Evolutionary conservation across 2,113 vertebrate species (phyloP).

Genomic region (Hemichromis elongatus): DNA sequence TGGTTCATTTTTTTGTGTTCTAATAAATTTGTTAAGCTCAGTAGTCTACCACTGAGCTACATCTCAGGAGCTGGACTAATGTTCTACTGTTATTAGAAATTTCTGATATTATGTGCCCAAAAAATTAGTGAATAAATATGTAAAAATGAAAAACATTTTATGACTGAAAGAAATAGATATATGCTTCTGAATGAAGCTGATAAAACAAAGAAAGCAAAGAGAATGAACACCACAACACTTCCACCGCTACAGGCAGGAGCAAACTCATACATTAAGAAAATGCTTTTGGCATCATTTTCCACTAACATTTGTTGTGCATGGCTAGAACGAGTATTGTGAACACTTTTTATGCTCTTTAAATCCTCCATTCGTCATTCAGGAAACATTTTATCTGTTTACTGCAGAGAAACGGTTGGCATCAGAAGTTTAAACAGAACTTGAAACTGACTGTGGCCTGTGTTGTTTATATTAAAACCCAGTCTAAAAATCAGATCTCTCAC

Average conservation of each 20-base stretch:
- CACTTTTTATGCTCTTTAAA: not conserved
- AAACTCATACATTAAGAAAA: not conserved
- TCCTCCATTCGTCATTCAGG: not conserved
- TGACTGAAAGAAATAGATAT: not conserved
- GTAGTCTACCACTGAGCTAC: not conserved
- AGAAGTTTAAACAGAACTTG: not conserved
- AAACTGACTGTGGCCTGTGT: not conserved
- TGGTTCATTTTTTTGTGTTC: too few relatives aligned
- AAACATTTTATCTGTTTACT: not conserved
- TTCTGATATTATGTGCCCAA: not conserved
- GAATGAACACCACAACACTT: not conserved
- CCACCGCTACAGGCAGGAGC: not conserved
- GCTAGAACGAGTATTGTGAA: not conserved
- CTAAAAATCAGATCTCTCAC: not conserved
- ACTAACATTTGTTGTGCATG: not conserved
- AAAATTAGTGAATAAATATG: not conserved
- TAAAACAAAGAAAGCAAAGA: not conserved
- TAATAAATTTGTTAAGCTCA: too few relatives aligned
- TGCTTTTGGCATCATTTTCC: not conserved
- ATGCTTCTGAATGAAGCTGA: not conserved
- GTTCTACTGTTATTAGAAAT: not conserved
- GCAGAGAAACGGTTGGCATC: not conserved
- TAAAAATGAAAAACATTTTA: accelerated
- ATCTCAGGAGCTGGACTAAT: not conserved
- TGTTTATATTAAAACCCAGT: not conserved